phyloP scores from a whole-genome alignment of 2,113 vertebrate genomes.

The Oceanodroma tethys region DNA sequence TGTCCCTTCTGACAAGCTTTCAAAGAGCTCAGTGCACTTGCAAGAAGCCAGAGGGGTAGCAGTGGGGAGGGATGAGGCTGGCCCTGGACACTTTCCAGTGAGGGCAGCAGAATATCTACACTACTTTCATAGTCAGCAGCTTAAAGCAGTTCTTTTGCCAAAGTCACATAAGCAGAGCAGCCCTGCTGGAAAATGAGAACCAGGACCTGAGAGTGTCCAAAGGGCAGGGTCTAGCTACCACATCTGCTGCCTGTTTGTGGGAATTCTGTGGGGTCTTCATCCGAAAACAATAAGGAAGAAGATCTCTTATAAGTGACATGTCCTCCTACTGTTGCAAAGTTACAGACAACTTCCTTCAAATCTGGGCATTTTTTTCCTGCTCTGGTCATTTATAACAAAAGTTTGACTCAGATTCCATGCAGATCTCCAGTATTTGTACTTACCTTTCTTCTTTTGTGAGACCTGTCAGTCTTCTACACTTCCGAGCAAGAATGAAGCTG shows the following conservation, averaged over 20 bases:
- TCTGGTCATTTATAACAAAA: not conserved
- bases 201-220: not conserved
- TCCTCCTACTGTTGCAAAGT: not conserved
- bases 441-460: constrained; percentile 93
- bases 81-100: not conserved
- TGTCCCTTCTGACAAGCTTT: not conserved
- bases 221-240: not conserved
- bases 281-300: not conserved
- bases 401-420: not conserved
- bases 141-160: not conserved
- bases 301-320: not conserved
- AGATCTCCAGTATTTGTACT: not conserved
- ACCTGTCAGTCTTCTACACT: constrained; percentile 82
- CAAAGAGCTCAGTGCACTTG: not conserved
- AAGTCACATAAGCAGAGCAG: not conserved
- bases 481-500: constrained; percentile 92
- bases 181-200: not conserved
- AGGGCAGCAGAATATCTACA: not conserved
- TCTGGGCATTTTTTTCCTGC: not conserved
- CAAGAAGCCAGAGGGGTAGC: not conserved
- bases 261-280: not conserved
- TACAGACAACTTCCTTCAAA: not conserved
- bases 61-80: not conserved
- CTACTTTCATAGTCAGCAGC: not conserved
- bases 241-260: not conserved